phyloP scores from a whole-genome alignment of 2,797 vertebrate genomes.

The Enteromius treurensis region DNA sequence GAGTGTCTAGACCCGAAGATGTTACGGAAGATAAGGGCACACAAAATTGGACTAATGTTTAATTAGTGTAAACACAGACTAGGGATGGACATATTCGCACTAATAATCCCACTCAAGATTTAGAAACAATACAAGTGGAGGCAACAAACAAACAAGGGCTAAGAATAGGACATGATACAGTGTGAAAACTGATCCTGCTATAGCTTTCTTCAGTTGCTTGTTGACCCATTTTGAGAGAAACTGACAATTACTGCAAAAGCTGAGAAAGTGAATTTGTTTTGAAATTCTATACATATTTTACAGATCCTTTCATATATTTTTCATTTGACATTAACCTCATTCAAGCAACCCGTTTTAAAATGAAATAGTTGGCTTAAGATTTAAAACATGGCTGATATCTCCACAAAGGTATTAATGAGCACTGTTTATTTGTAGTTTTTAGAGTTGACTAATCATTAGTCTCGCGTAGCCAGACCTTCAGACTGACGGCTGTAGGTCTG shows the following conservation, averaged over 20 bases:
- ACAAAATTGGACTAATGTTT: conserved; percentile 47
- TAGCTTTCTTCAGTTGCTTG: conserved; percentile 14
- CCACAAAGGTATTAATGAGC: neutral
- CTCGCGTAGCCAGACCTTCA: too few relatives aligned
- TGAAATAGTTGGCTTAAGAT: neutral
- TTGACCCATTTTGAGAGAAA: conserved; percentile 41
- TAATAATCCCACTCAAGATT: conserved; percentile 31
- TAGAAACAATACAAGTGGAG: conserved; percentile 26
- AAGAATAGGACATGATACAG: conserved; percentile 11
- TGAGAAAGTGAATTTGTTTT: neutral
- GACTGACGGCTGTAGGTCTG: too few relatives aligned
- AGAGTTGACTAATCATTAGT: neutral
- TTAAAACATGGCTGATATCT: conserved; percentile 6
- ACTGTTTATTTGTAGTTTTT: neutral
- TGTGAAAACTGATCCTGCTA: conserved; percentile 1
- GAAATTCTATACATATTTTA: conserved; percentile 4
- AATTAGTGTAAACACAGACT: conserved; percentile 50
- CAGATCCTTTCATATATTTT: neutral
- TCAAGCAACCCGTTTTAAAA: neutral
- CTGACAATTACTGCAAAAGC: neutral
- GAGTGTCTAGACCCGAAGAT: conserved; percentile 43
- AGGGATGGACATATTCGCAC: conserved; percentile 36
- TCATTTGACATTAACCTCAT: neutral
- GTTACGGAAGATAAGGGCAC: conserved; percentile 34
- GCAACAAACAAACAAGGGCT: conserved; percentile 21